Conservation (phyloP, 2,113 vertebrate genomes). For the Crotalus helleri region DNA sequence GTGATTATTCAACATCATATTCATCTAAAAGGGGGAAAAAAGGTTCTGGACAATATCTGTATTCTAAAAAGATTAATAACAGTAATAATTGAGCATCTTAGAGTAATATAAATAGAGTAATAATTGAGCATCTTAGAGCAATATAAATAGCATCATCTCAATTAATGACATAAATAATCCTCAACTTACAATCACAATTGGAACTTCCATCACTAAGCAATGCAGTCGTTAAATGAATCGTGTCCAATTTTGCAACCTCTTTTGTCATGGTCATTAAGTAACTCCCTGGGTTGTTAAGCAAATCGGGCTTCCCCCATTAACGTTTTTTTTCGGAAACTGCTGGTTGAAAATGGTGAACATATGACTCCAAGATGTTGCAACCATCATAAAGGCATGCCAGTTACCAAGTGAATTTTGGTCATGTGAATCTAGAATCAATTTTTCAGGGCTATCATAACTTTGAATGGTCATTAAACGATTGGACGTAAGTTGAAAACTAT, state of each 20-base stretch:
- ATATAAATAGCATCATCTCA: background rate
- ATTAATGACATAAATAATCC: background rate
- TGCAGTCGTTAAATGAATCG: background rate
- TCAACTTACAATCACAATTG: background rate
- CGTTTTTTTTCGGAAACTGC: background rate
- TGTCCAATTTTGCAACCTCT: background rate
- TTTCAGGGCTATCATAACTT: background rate
- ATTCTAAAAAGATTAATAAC: background rate
- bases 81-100: background rate
- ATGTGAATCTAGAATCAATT: background rate
- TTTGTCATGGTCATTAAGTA: background rate
- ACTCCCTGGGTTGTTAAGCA: background rate
- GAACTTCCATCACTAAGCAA: background rate
- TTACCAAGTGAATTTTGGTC: background rate
- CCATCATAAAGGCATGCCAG: background rate
- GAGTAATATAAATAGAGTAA: background rate
- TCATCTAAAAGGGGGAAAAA: background rate
- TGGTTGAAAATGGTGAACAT: background rate
- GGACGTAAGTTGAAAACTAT: background rate
- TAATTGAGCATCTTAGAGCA: background rate
- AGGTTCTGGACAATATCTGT: background rate
- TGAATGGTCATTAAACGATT: background rate
- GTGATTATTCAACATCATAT: constrained; percentile 2
- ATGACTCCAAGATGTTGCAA: background rate
- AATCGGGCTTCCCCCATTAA: background rate